Evolutionary conservation across 1,140 invertebrate genomes (phyloP).

Genomic region (Pogonognathellus flavescens): DNA sequence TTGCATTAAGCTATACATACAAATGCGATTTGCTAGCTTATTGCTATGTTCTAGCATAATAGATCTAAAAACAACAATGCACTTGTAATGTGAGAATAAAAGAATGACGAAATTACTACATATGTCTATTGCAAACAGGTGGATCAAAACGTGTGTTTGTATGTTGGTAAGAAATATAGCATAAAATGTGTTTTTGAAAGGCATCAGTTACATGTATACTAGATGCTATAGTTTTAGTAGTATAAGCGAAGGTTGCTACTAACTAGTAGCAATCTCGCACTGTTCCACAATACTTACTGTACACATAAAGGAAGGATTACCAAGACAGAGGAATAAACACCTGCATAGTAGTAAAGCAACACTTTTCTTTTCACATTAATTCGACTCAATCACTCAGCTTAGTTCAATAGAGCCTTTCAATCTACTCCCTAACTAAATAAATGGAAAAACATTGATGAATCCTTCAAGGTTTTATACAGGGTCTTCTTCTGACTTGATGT

Average conservation of each 20-base stretch:
- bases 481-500: neutral
- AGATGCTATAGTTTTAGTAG: neutral
- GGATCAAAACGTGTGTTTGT: neutral
- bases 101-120: no score
- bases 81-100: no score
- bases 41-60: no score
- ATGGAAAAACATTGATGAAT: conserved; percentile 24
- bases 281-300: neutral
- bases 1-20: no score
- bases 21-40: no score
- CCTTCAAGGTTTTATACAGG: conserved; percentile 5
- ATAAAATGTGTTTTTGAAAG: no score
- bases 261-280: neutral
- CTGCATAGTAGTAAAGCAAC: conserved; percentile 24
- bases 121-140: neutral
- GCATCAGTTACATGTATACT: neutral
- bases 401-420: conserved; percentile 27
- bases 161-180: neutral
- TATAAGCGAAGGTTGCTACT: neutral
- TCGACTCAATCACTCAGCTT: conserved; percentile 40
- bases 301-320: neutral
- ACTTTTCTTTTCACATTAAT: conserved; percentile 42
- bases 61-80: no score
- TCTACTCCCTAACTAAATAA: conserved; percentile 20
- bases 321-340: conserved; percentile 12